Base-by-base conservation (phyloP, 2,113 vertebrate genomes). In the Gambusia holbrooki region DNA sequence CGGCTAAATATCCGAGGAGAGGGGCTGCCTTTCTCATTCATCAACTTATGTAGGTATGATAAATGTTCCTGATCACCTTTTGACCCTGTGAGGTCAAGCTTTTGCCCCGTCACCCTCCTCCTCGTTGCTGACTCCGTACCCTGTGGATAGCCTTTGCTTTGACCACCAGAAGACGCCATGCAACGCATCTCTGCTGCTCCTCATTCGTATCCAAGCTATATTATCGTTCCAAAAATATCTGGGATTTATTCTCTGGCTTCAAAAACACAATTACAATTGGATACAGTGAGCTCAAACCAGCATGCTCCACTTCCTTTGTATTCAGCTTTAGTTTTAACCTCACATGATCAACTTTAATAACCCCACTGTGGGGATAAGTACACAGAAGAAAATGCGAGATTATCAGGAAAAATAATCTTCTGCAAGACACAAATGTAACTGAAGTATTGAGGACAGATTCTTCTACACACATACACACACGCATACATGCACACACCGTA, bases 21-120 rank as follows among this genome's bases (percentile, higher is more conserved):
- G 75, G 82, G 76, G 77, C 83, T 83, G 78, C 71, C 71, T 78
- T 88, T 87, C 85, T 90, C 85, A 67, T 89, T 86, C 70, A 83
- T 79, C 82, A 86, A 82, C 84, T 80, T 40, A 68, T 11, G 13
- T 69, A 82, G 90, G 78, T 84, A 88, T 94, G 92, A 94, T 93
- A 89, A 90, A 95, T 93, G 94, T 82, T 91, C 80, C 90, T 91
- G 69, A 91, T 93, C 88, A 93, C 92, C 93, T 90, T 74, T 91
- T 88, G 90, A 90, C 90, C 90, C 75, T 2, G 1, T 73, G 74
- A 88, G 92, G 92, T 94, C 90, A 87, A 89, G 69, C 83, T 82
- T 68, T 81, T 71, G 89, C 84, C 88, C 92, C 87, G 79, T 88
- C 88, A 77, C 81, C 85, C 84, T 54, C 68, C 80, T 64, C 76